phyloP scores from a whole-genome alignment of 2,797 vertebrate genomes.

The Myotis vivesi region DNA sequence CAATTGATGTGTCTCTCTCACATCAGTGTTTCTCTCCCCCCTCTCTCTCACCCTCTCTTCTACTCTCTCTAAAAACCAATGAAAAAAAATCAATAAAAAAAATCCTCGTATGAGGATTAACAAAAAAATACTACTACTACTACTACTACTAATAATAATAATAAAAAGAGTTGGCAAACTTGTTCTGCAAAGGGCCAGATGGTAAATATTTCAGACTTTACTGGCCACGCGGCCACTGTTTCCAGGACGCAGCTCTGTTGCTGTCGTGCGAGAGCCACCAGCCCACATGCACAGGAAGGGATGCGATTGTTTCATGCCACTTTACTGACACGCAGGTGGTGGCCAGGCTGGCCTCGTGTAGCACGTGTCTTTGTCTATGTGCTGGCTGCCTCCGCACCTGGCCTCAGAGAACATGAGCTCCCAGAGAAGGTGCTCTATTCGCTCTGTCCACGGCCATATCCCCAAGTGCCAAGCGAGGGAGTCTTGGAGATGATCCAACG shows the following conservation, averaged over 20 bases:
- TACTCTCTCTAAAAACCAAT: no score
- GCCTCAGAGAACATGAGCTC: no score
- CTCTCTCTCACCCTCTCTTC: no score
- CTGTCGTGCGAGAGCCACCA: no score
- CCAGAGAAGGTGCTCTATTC: neutral
- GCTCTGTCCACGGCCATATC: neutral
- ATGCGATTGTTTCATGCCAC: neutral
- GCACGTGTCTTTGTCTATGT: accelerated
- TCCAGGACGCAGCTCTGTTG: no score
- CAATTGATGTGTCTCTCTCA: no score
- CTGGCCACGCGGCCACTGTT: neutral
- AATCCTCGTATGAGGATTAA: neutral
- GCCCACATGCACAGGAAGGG: neutral
- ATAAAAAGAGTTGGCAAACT: neutral
- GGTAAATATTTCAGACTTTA: no score
- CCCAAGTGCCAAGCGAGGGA: neutral
- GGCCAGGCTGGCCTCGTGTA: neutral
- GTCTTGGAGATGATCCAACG: neutral
- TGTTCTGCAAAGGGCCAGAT: neutral
- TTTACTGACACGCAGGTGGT: neutral
- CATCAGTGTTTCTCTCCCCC: no score
- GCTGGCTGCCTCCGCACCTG: no score
- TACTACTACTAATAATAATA: no score
- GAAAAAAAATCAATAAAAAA: no score
- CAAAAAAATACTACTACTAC: no score